phyloP scores from a whole-genome alignment of 2,797 vertebrate genomes.

The Falco naumanni region DNA sequence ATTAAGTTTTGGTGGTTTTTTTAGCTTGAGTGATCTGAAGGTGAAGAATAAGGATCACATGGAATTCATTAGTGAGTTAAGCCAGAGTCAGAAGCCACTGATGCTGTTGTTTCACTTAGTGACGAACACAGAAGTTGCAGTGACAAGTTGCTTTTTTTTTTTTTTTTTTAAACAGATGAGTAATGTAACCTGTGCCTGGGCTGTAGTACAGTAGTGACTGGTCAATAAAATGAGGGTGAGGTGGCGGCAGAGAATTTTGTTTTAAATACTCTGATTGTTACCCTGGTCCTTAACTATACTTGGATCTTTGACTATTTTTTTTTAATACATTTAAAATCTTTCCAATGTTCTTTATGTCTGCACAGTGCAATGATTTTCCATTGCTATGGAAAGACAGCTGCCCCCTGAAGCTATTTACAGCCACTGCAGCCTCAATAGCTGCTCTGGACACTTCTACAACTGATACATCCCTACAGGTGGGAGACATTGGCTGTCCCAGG shows the following conservation, averaged over 20 bases:
- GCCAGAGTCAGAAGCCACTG: neutral
- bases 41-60: neutral
- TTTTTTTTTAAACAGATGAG: neutral
- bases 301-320: neutral
- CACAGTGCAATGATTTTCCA: neutral
- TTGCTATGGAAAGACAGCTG: neutral
- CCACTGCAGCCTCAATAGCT: neutral
- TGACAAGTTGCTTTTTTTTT: neutral
- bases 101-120: neutral
- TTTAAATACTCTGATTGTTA: neutral
- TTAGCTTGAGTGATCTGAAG: neutral
- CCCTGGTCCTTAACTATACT: neutral
- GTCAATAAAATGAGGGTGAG: neutral
- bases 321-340: rapidly evolving
- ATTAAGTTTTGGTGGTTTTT: neutral
- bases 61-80: neutral
- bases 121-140: neutral
- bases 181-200: neutral
- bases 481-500: neutral
- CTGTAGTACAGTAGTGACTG: neutral
- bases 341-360: neutral
- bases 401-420: neutral
- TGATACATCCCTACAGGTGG: neutral
- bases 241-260: neutral
- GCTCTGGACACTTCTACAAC: neutral